Evolutionary conservation across 2,113 vertebrate species (phyloP), one percentile per base, ranked within the genome.

Genomic region (Cathartes aura): DNA sequence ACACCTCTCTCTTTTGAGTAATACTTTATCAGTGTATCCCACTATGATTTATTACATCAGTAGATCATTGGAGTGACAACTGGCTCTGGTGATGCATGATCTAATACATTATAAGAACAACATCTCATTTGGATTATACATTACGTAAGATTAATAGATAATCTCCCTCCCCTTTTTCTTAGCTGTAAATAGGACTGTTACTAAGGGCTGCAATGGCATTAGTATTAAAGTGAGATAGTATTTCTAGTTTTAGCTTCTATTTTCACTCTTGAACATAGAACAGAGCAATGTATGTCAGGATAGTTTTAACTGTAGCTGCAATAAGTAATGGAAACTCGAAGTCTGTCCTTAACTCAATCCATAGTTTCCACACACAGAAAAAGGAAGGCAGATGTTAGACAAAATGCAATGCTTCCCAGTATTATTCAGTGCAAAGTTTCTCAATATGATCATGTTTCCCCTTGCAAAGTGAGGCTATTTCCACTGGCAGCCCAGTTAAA

Each of bases 41-140:
- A 83, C 62, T 63, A n/a, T 97, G 96, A 98, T 98, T 97, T 98
- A 98, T 98, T 97, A 40, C 22, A 71, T 91, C 68, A 96, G 90
- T 97, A 95, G 60, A 97, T 98, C 96, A 97, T 58, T 96, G 87
- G 82, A 98, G 7, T 97, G 95, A 94, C 95, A 97, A 45, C 43
- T 97, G 83, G 71, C 85, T 97, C 56, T 96, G 86, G 78, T 98
- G 97, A 98, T 98, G 67, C 92, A 98, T 97, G 91, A 96, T 97
- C 91, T 97, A 97, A 98, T 97, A 96, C 63, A 98, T 98, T 90
- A 98, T 92, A 96, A 97, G 72, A 97, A 95, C 89, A 97, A 96
- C 93, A 96, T 88, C 60, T 98, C 81, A 86, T 94, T 97, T 82
- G 80, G 58, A 91, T 94, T 97, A 94, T 82, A 78, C 63, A 91